Percentiles rank a stretch among this genome's conserved stretches.
Evolutionary conservation across 2,797 vertebrate genomes (phyloP).

Genomic region (Premnoplex brunnescens): DNA sequence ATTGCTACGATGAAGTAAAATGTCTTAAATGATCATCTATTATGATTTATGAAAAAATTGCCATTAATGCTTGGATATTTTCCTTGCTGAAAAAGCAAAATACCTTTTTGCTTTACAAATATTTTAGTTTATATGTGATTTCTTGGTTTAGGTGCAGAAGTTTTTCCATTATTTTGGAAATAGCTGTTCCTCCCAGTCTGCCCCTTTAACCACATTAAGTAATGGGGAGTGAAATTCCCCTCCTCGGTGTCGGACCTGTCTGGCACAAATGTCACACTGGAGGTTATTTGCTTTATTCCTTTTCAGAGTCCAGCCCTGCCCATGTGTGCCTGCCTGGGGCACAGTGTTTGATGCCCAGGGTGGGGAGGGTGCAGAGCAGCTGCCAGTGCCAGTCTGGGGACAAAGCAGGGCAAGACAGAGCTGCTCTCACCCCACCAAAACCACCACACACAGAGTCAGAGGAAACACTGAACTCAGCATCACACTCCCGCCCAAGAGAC

Average conservation of each 20-base stretch:
- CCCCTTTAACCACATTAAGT: not conserved
- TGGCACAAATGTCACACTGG: not conserved
- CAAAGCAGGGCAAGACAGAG: not conserved
- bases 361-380: not conserved
- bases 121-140: not conserved
- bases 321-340: not conserved
- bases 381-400: not conserved
- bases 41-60: not conserved
- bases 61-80: not conserved
- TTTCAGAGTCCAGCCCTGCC: not conserved
- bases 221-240: fast-evolving
- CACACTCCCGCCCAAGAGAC: fast-evolving
- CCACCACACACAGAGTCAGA: fast-evolving
- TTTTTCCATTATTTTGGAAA: not conserved
- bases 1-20: not conserved
- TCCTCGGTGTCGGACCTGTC: not conserved
- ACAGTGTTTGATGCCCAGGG: not conserved
- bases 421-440: not conserved
- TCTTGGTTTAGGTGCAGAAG: not conserved
- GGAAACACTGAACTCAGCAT: not conserved
- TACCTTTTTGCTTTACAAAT: not conserved
- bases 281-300: not conserved
- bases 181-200: not conserved
- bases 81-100: not conserved
- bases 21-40: not conserved